Percentiles rank a stretch among this genome's conserved stretches.
These are phyloP conservation scores for Bembecia ichneumoniformis DNA, from an alignment of 2,888 invertebrate genomes.

Conservation along the genomic window DNA sequence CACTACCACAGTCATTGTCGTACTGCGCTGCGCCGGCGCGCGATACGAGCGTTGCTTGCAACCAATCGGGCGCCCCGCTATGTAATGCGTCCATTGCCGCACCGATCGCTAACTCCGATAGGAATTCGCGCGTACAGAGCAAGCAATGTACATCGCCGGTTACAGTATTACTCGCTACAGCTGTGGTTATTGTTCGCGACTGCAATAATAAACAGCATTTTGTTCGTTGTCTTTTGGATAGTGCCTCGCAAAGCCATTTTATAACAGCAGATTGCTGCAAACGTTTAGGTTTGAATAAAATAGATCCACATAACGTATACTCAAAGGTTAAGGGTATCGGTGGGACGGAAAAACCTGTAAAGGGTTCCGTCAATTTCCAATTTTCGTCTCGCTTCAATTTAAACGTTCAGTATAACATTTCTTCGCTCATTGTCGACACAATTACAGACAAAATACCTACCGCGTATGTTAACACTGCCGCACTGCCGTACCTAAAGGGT, in stretches of 20 bases:
- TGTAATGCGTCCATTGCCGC: no score
- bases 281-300: slow-evolving; percentile 6
- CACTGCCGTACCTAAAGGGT: slow-evolving; percentile 2
- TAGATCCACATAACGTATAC: background rate
- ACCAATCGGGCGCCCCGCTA: no score
- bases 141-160: background rate
- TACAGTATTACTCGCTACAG: slow-evolving; percentile 4
- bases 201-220: slow-evolving; percentile 1
- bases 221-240: slow-evolving; percentile 7
- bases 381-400: slow-evolving; percentile 7
- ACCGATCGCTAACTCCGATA: no score
- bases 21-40: background rate
- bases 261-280: slow-evolving; percentile 5
- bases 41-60: background rate
- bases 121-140: no score
- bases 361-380: slow-evolving; percentile 1
- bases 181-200: slow-evolving; percentile 3
- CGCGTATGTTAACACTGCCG: slow-evolving; percentile 2
- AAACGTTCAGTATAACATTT: slow-evolving; percentile 5
- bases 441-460: slow-evolving; percentile 9
- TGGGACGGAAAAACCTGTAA: slow-evolving; percentile 3
- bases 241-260: no score
- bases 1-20: background rate
- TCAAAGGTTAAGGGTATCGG: slow-evolving; percentile 9
- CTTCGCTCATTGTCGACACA: slow-evolving; percentile 7